Evolutionary conservation across 2,888 invertebrate species (phyloP).

Genomic region (Oasisia sp.): DNA sequence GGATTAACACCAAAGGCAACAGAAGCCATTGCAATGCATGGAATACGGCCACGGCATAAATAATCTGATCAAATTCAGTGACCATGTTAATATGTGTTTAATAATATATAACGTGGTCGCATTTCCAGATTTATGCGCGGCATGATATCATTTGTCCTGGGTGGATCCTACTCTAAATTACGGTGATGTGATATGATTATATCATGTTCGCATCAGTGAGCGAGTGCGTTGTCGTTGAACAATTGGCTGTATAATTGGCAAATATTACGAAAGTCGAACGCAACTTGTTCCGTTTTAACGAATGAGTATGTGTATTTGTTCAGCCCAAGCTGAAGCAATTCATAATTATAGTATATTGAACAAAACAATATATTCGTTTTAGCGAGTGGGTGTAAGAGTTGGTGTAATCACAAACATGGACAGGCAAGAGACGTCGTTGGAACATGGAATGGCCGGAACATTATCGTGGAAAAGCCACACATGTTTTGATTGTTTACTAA

Average conservation of each 20-base stretch:
- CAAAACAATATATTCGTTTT: not conserved
- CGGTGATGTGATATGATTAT: not conserved
- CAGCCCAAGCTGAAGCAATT: too few species aligned
- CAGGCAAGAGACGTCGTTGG: too few species aligned
- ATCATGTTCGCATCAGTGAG: not conserved
- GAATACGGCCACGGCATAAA: not conserved
- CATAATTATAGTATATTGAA: not conserved
- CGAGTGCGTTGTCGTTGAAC: not conserved
- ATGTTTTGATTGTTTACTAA: too few species aligned
- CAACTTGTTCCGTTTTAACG: too few species aligned
- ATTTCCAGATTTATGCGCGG: not conserved
- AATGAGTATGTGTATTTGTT: too few species aligned
- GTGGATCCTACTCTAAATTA: not conserved
- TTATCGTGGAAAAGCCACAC: too few species aligned
- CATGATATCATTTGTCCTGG: not conserved
- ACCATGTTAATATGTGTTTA: not conserved
- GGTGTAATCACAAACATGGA: too few species aligned
- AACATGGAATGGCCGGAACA: too few species aligned
- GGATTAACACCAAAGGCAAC: not conserved
- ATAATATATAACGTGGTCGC: not conserved
- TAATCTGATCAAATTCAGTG: not conserved
- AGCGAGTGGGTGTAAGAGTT: not conserved
- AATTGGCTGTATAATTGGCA: not conserved
- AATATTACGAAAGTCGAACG: not conserved
- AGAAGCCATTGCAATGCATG: not conserved